A percentile compares a stretch with the other conserved stretches of the same genome.
Evolutionary conservation across 2,888 invertebrate species (phyloP).

Genomic region (Dasysyrphus tricinctus): DNA sequence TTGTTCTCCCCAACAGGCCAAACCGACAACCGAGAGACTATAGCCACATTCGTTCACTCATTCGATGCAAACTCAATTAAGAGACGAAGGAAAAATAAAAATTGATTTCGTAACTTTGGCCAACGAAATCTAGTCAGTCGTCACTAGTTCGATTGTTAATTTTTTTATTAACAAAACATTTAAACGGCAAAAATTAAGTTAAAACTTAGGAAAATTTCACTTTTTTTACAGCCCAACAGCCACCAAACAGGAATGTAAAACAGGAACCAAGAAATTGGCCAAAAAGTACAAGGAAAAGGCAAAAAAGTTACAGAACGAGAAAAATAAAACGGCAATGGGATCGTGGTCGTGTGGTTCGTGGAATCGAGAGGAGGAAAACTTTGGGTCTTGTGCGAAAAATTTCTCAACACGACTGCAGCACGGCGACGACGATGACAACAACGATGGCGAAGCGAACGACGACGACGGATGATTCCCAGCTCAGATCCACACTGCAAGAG

Average conservation of each 20-base stretch:
- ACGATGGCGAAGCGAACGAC: conserved; percentile 24
- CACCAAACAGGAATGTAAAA: conserved; percentile 50
- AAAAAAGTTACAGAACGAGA: conserved; percentile 47
- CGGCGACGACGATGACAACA: conserved; percentile 44
- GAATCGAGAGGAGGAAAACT: conserved; percentile 46
- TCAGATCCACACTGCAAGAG: conserved; percentile 25
- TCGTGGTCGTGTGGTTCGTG: conserved; percentile 7
- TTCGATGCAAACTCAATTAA: conserved; percentile 20
- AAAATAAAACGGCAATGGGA: conserved; percentile 21
- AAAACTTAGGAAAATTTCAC: conserved; percentile 53
- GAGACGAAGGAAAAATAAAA: conserved; percentile 3
- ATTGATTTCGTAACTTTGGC: conserved; percentile 35
- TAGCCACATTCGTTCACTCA: conserved; percentile 14
- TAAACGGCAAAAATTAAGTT: not conserved
- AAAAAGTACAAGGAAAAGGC: conserved; percentile 15
- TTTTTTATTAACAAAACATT: conserved; percentile 1
- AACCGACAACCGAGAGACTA: conserved; percentile 23
- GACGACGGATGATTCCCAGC: conserved; percentile 29
- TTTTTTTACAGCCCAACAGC: conserved; percentile 48
- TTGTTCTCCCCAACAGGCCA: conserved; percentile 54
- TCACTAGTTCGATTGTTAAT: conserved; percentile 48
- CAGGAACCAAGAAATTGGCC: conserved; percentile 52
- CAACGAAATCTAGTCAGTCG: conserved; percentile 41
- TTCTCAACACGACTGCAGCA: conserved; percentile 57
- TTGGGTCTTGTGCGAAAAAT: conserved; percentile 63